A percentile compares a stretch with the other conserved stretches of the same genome.
These are phyloP conservation scores for Alligator mississippiensis DNA, from an alignment of 2,113 vertebrate species.

Conservation along the genomic window DNA sequence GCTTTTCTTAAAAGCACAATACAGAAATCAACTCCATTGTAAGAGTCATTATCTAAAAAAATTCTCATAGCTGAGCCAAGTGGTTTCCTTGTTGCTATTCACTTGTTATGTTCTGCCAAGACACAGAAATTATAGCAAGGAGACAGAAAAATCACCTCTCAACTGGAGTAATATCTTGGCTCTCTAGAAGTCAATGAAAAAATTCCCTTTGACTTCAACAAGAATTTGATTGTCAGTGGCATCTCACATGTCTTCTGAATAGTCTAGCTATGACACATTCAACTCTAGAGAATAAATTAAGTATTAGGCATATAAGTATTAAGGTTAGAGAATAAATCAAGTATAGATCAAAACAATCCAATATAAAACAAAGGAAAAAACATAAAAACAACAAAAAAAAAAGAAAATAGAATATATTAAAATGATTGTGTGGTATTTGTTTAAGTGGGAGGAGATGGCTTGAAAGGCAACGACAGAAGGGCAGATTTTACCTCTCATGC, in stretches of 20 bases:
- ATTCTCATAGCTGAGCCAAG: background rate
- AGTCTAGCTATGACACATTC: background rate
- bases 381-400: background rate
- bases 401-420: background rate
- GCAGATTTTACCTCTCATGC: background rate
- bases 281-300: background rate
- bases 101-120: background rate
- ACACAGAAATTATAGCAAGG: background rate
- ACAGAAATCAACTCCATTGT: background rate
- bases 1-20: background rate
- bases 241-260: background rate
- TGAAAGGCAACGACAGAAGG: background rate
- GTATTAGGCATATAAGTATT: background rate
- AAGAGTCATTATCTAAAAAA: background rate
- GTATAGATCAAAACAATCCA: background rate
- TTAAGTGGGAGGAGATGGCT: background rate
- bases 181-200: background rate
- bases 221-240: background rate
- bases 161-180: background rate
- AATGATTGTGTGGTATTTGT: background rate
- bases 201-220: background rate
- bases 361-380: fast-evolving
- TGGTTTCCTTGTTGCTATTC: background rate
- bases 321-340: background rate
- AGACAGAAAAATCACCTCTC: background rate